Percentiles rank a stretch among this genome's conserved stretches.
Evolutionary conservation across 1,140 invertebrate species (phyloP).

Genomic region (Manduca sexta): DNA sequence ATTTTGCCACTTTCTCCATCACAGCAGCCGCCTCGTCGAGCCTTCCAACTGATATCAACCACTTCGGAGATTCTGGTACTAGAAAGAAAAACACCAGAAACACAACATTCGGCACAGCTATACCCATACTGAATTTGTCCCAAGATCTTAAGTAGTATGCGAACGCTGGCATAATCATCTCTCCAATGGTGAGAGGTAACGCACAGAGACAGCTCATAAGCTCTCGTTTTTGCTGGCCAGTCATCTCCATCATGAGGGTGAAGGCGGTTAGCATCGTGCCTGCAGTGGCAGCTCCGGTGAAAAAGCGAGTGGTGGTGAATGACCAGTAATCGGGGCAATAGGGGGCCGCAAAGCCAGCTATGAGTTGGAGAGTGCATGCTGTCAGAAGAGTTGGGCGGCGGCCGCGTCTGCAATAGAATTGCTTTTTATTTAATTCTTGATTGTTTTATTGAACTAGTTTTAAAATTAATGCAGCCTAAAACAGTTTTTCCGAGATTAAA

Average conservation of each 20-base stretch:
- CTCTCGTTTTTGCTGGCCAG: constrained; percentile 17
- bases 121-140: constrained; percentile 68
- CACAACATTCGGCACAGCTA: constrained; percentile 62
- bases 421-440: no score
- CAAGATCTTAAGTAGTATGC: constrained; percentile 74
- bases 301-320: constrained; percentile 73
- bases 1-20: constrained; percentile 50
- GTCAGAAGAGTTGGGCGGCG: constrained; percentile 35
- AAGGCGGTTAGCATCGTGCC: constrained; percentile 73
- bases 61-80: constrained; percentile 71
- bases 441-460: no score
- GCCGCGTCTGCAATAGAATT: constrained; percentile 24
- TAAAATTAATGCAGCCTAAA: no score
- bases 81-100: constrained; percentile 46
- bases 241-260: constrained; percentile 52
- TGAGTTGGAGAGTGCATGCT: constrained; percentile 69
- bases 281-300: constrained; percentile 69
- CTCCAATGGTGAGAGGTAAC: constrained; percentile 60
- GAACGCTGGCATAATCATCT: constrained; percentile 69
- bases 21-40: constrained; percentile 53
- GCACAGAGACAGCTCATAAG: constrained; percentile 37
- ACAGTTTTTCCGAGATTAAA: no score
- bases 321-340: constrained; percentile 73
- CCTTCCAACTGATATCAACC: constrained; percentile 64
- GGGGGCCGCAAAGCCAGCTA: constrained; percentile 70